Percentiles rank a stretch among this genome's conserved stretches.
Conservation (phyloP, 2,888 invertebrate genomes). For the Hypomecis punctinalis region DNA sequence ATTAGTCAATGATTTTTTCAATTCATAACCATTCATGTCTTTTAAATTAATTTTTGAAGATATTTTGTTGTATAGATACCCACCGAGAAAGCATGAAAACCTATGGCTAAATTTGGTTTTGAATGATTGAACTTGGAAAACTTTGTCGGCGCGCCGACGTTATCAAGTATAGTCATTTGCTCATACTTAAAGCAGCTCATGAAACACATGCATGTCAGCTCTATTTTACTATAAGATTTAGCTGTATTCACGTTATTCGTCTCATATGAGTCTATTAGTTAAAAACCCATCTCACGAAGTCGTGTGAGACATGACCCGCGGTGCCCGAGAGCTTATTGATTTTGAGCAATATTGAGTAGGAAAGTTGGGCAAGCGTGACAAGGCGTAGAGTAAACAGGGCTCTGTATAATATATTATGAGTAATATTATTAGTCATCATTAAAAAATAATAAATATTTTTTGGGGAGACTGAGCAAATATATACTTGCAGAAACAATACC, state of each 20-base stretch:
- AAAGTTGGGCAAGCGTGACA: slow-evolving; percentile 34
- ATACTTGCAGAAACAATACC: no score
- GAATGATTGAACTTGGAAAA: no score
- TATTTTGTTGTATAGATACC: no score
- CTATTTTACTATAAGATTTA: background rate
- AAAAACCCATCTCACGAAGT: slow-evolving; percentile 47
- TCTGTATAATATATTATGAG: background rate
- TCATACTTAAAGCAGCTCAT: background rate
- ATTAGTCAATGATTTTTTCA: no score
- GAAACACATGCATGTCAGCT: background rate
- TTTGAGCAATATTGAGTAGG: slow-evolving; percentile 38
- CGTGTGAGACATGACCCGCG: slow-evolving; percentile 46
- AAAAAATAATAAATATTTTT: no score
- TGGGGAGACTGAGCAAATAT: no score
- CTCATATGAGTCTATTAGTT: slow-evolving; percentile 37
- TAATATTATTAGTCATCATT: no score
- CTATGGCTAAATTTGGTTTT: no score
- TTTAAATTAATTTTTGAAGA: no score
- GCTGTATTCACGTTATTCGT: slow-evolving; percentile 3
- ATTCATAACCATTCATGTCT: no score
- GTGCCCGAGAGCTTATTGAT: slow-evolving; percentile 42
- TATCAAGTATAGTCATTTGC: background rate
- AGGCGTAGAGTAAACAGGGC: slow-evolving; percentile 6
- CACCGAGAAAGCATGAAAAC: no score
- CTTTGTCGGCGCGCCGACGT: no score